Base-by-base conservation (phyloP, 2,113 vertebrate genomes). In the Nerophis ophidion region DNA sequence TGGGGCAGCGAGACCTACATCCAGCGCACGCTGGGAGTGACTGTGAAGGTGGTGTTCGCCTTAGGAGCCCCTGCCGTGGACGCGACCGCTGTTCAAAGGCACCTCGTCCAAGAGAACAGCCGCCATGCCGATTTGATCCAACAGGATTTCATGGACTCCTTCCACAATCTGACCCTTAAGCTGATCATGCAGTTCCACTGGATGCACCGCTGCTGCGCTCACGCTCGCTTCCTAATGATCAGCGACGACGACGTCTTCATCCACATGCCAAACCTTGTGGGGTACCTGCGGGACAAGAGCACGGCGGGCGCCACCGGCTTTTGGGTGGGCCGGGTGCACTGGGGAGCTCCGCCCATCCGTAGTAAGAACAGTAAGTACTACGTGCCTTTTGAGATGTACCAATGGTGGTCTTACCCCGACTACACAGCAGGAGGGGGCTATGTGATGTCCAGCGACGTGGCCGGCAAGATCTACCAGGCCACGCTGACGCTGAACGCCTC, bases 211-310 rank as follows among this genome's bases (percentile, higher is more conserved):
- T 93, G 82, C 83, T 99, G 96, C 71, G 75, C 87, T 9, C 92
- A 94, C 33, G 94, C 97, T 65, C 93, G 79, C 68, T 99, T 98
- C 82, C 76, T 99, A 65, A 99, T 99, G 96, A 94, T 92, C 4
- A 92, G 93, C 0, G 95, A 98, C 13, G 95, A 99, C 2, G 95
- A 98, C 76, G 91, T 98, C 79, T 99, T 99, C 57, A 87, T 99
- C 55, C 97, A 99, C 75, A 92, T 93, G 90, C 94, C 95, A 74
- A 99, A 99, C 81, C 86, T 98, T 15, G 88, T 95, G 48, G 82
- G 71, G 16, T 96, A 98, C 86, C 91, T 99, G 67, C 92, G 88
- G 81, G 84, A 81, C 26, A 58, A 90, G 67, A 86, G 81, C 75
- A 77, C 71, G 63, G 81, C 76, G 6, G 90, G 91, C 0, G 81